These are phyloP conservation scores for Sycophila sp. DNA, from an alignment of 1,140 invertebrate species.

Conservation along the genomic window DNA sequence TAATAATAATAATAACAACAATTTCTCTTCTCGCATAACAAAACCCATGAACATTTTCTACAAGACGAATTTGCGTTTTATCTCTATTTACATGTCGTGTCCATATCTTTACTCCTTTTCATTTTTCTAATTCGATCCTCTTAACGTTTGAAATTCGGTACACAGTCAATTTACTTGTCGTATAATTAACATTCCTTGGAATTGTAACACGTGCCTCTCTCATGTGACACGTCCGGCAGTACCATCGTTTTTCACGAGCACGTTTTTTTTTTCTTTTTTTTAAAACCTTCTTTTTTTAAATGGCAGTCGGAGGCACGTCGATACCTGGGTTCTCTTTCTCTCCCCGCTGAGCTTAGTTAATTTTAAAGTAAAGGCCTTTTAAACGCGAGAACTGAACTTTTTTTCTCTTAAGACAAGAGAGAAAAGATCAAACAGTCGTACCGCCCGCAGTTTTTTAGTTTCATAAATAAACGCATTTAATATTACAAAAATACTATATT, in stretches of 20 bases:
- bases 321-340: no score
- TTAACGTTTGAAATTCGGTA: constrained; percentile 41
- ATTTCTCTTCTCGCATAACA: constrained; percentile 58
- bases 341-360: no score
- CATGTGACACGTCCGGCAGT: constrained; percentile 51
- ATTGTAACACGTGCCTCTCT: constrained; percentile 36
- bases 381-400: not conserved
- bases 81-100: constrained; percentile 49
- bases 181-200: constrained; percentile 60
- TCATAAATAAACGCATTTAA: not conserved
- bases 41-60: constrained; percentile 58
- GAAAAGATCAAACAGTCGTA: no score
- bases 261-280: no score
- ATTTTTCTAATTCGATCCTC: no score
- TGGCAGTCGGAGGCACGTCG: constrained; percentile 27
- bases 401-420: no score
- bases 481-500: constrained; percentile 21
- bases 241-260: constrained; percentile 41
- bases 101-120: no score
- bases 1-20: constrained; percentile 51
- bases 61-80: constrained; percentile 52
- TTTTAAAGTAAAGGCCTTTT: not conserved
- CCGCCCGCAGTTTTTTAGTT: no score
- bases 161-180: constrained; percentile 56
- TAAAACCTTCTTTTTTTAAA: no score